phyloP scores from a whole-genome alignment of 2,888 invertebrate genomes.

The Watsonalla cultraria region DNA sequence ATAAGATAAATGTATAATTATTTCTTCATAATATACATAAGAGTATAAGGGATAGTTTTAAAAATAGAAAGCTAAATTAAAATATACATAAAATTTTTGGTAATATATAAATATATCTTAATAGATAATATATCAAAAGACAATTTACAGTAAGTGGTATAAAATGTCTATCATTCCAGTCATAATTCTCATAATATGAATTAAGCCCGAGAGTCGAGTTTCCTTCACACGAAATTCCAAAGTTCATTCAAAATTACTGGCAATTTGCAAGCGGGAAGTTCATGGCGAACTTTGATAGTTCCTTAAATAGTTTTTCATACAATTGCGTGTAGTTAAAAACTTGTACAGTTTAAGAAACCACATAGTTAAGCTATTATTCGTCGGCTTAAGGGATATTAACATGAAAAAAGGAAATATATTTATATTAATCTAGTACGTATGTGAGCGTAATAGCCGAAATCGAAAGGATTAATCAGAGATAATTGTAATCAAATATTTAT shows the following conservation, averaged over 20 bases:
- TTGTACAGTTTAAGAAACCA: slow-evolving; percentile 29
- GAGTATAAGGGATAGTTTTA: no score
- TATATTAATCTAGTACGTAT: no score
- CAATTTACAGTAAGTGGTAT: no score
- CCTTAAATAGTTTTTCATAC: slow-evolving; percentile 50
- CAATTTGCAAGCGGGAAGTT: slow-evolving; percentile 51
- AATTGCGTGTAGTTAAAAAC: slow-evolving; percentile 44
- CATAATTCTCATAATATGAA: slow-evolving; percentile 25
- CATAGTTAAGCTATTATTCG: slow-evolving; percentile 22
- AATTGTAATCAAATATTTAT: no score
- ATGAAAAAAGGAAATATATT: no score
- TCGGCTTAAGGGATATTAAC: slow-evolving; percentile 3
- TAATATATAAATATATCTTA: no score
- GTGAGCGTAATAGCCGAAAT: no score
- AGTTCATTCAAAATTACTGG: slow-evolving; percentile 52
- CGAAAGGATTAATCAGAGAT: no score
- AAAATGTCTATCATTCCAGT: slow-evolving; percentile 14
- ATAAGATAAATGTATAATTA: no score
- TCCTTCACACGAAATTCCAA: slow-evolving; percentile 43
- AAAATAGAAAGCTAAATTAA: no score
- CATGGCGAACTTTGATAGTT: slow-evolving; percentile 51
- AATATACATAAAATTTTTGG: no score
- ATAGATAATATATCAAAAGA: slow-evolving; percentile 2
- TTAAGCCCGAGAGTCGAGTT: slow-evolving; percentile 29
- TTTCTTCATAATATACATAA: no score